Evolutionary conservation across 2,888 invertebrate species (phyloP).

Genomic region (Leucoma salicis): DNA sequence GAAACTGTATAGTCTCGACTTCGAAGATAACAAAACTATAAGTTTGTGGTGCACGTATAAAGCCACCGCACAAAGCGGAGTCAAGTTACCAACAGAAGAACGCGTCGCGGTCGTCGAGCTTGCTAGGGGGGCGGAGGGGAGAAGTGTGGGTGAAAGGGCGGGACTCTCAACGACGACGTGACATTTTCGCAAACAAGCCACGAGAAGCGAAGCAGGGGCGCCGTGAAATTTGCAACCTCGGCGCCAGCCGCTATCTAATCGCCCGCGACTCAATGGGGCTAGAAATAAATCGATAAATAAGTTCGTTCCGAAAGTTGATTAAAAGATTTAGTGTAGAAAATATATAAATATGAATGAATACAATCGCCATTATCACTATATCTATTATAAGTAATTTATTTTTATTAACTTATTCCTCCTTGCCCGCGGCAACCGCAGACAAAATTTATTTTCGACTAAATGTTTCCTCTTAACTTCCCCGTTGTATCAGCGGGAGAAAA

Average conservation of each 20-base stretch:
- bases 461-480: too few relatives aligned
- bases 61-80: constrained; percentile 43
- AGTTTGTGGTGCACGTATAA: constrained; percentile 46
- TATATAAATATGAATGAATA: too few relatives aligned
- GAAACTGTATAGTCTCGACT: too few relatives aligned
- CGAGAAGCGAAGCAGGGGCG: constrained; percentile 47
- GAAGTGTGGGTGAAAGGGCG: constrained; percentile 21
- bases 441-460: too few relatives aligned
- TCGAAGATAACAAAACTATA: constrained; percentile 23
- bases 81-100: constrained; percentile 57
- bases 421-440: too few relatives aligned
- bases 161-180: constrained; percentile 55
- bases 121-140: constrained; percentile 26
- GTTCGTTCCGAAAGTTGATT: constrained; percentile 41
- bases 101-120: constrained; percentile 45
- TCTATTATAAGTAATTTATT: too few relatives aligned
- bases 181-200: constrained; percentile 71
- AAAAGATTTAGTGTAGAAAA: too few relatives aligned
- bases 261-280: constrained; percentile 47
- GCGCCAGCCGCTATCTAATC: constrained; percentile 45
- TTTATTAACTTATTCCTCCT: too few relatives aligned
- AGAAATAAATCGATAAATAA: constrained; percentile 66
- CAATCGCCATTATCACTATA: too few relatives aligned
- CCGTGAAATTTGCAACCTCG: constrained; percentile 57
- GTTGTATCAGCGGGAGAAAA: too few relatives aligned